Conservation (phyloP, 2,113 vertebrate species). For the Zingel zingel region DNA sequence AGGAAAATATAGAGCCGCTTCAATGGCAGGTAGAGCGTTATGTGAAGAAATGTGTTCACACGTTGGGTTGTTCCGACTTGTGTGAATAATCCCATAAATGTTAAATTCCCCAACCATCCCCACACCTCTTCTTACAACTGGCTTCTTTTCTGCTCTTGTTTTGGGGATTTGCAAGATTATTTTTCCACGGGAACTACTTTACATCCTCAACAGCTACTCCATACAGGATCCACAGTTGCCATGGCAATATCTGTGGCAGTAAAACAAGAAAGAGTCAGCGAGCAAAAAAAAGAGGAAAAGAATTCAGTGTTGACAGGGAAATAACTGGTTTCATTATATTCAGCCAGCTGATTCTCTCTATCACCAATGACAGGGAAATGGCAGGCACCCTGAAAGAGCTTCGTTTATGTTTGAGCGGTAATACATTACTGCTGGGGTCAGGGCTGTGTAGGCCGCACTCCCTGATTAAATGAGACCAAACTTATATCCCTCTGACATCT, state of each 20-base stretch:
- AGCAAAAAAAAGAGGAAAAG: conserved; percentile 45
- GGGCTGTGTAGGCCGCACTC: conserved; percentile 54
- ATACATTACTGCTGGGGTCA: conserved; percentile 76
- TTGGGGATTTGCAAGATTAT: conserved; percentile 82
- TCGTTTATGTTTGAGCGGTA: conserved; percentile 67
- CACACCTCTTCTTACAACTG: conserved; percentile 64
- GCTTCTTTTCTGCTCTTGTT: conserved; percentile 67
- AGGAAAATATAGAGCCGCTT: conserved; percentile 50
- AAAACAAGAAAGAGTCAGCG: neutral
- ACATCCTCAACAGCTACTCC: conserved; percentile 72
- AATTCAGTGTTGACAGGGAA: conserved; percentile 77
- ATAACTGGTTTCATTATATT: conserved; percentile 82
- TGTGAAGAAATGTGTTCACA: conserved; percentile 15
- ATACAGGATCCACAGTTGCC: conserved; percentile 80
- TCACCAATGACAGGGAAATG: conserved; percentile 61
- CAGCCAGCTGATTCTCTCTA: conserved; percentile 75
- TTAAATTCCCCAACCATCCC: conserved; percentile 60
- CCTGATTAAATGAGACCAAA: conserved; percentile 79
- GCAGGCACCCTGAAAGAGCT: conserved; percentile 54
- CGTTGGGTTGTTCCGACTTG: neutral
- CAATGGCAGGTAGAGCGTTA: conserved; percentile 54
- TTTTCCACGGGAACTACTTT: conserved; percentile 73
- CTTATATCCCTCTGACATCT: conserved; percentile 72
- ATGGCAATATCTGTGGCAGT: conserved; percentile 76
- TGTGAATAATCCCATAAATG: conserved; percentile 70